Base-by-base conservation (phyloP, 2,113 vertebrate genomes). In the Neotragus moschatus region DNA sequence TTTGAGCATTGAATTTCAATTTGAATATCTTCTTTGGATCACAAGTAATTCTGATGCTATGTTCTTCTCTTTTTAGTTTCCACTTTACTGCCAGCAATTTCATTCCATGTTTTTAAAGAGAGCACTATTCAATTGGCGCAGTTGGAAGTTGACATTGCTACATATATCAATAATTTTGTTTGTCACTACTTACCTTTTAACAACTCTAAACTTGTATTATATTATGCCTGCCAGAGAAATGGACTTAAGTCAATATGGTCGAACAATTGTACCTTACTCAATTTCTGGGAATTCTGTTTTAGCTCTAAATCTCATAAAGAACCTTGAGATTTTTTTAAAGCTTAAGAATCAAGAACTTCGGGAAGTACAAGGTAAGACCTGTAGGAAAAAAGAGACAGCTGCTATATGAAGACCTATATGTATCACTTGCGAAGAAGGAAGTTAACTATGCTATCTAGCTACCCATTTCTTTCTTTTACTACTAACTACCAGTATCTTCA, bases 41-140 rank as follows among this genome's bases (percentile, higher is more conserved):
- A 88, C 47, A 45, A 81, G 70, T 45, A n/a, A 70, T 49, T 84
- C 10, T 79, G 95, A 63, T 61, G 17, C 25, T 75, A 19, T 51
- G n/a, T n/a, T 92, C 85, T 51, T 96, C 58, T 97, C 45, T 5
- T 61, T 98, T 86, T 86, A 99, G 99, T 98, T 99, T 88, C 98
- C 98, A 97, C 99, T 99, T 73, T 99, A 99, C 98, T 98, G 99
- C 98, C 99, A 99, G 97, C 99, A 99, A 96, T 99, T 99, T 98
- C 99, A 99, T 0, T 99, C 99, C 97, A 99, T 99, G 99, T 99
- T 99, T 97, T 98, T 99, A 98, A 99, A 99, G 98, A 99, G 99
- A 96, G 99, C 99, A 33, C 98, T 99, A 49, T 99, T 99, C 98
- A 99, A 99, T 98, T 99, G 99, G 99, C 99, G 99, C 84, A 99